Evolutionary conservation across 2,113 vertebrate genomes (phyloP).

Genomic region (Brachirus orientalis): DNA sequence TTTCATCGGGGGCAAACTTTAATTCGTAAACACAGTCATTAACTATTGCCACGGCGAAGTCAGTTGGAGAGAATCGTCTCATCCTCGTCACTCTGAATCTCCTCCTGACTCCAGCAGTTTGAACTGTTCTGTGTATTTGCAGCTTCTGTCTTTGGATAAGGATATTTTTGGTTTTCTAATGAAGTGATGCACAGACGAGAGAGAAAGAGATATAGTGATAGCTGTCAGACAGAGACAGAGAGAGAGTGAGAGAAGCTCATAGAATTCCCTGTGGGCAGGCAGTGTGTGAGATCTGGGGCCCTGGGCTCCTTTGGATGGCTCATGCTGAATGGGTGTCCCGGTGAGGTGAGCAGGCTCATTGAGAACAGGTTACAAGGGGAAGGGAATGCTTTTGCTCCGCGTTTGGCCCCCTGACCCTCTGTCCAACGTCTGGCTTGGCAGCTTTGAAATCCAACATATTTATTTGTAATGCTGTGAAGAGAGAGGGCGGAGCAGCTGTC

Average conservation of each 20-base stretch:
- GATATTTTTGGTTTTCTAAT: constrained; percentile 55
- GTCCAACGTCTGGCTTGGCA: constrained; percentile 68
- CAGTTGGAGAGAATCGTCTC: constrained; percentile 14
- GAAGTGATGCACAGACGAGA: constrained; percentile 22
- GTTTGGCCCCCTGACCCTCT: constrained; percentile 76
- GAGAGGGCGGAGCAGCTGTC: constrained; percentile 74
- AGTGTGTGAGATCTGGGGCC: constrained; percentile 68
- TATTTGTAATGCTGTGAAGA: constrained; percentile 71
- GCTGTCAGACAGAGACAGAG: constrained; percentile 33
- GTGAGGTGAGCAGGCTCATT: constrained; percentile 72
- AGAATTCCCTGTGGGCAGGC: constrained; percentile 40
- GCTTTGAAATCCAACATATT: constrained; percentile 77
- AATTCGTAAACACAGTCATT: constrained; percentile 15
- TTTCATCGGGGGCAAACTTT: constrained; percentile 25
- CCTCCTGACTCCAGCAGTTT: constrained; percentile 30
- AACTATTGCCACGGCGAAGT: constrained; percentile 13
- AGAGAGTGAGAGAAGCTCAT: constrained; percentile 42
- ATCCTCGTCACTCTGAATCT: constrained; percentile 38
- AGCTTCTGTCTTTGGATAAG: constrained; percentile 35
- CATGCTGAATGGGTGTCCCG: constrained; percentile 67
- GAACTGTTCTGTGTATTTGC: constrained; percentile 22
- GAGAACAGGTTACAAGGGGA: constrained; percentile 74
- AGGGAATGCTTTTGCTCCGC: constrained; percentile 72
- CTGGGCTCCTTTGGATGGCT: constrained; percentile 61
- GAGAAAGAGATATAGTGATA: constrained; percentile 30